Base-by-base conservation (phyloP, 2,888 invertebrate species). In the Amphipyra berbera region DNA sequence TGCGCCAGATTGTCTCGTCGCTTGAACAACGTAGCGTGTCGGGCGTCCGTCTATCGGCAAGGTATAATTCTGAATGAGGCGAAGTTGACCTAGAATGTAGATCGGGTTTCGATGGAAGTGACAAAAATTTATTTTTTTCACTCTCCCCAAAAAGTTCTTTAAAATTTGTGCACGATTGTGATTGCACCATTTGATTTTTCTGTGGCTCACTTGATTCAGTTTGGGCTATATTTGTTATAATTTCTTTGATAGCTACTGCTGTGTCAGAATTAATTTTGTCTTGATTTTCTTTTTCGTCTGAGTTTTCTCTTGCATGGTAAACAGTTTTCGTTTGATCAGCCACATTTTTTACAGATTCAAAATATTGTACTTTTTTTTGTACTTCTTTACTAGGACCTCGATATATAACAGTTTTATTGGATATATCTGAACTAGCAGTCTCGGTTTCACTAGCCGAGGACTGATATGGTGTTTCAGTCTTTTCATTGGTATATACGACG, bases 101-200 rank as follows among this genome's bases (percentile, higher is more conserved):
- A 83, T 90, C 91, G 73, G 90, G 85, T 79, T 93, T 92, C 44
- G 82, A 86, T 41, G 96, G 96, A 58, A 96, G 87, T 5, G 96
- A 96, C 38, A 95, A 88, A 86, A 95, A 96, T 82, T 95, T 96
- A 71, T 95, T 95, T 79, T 95, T 94, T 72, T 96, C 96, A 30
- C 95, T 95, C 87, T 98, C 98, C 0, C 98, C 98, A 82, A 97
- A 98, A n/a, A 97, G 91, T 76, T 98, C 98, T 82, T 97, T 97
- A 59, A 98, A 91, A 88, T 97, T 96, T 37, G 97, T 95, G 82
- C 96, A 96, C 0, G 97, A 97, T 77, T 96, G 96, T 0, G 97
- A 96, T 48, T 95, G 93, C n/a, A 90, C 89, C 52, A 95, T 86
- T 80, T 86, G 90, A 38, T 88, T 84, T 70, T 85, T 88, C 56